Conservation (phyloP, 2,797 vertebrate genomes). For the Rhadinocentrus ornatus region DNA sequence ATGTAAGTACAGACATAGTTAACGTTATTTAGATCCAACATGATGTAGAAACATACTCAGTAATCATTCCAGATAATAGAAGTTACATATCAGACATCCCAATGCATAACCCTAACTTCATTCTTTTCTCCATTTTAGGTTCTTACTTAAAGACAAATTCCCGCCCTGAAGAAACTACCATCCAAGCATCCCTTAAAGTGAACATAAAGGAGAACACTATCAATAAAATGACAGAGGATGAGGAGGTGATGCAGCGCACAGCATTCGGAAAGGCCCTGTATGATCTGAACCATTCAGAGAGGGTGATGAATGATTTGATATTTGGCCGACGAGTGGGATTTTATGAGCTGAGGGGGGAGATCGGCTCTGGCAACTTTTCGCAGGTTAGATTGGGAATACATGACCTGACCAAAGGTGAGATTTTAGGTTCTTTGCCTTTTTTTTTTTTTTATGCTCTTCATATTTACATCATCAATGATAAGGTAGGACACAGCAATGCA, state of each 20-base stretch:
- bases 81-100: background rate
- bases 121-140: slow-evolving; percentile 46
- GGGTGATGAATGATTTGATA: slow-evolving; percentile 69
- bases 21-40: background rate
- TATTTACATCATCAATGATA: slow-evolving; percentile 9
- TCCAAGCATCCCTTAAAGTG: slow-evolving; percentile 10
- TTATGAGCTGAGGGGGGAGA: slow-evolving; percentile 80
- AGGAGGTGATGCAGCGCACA: slow-evolving; percentile 35
- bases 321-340: slow-evolving; percentile 77
- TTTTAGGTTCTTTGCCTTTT: slow-evolving; percentile 7
- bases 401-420: slow-evolving; percentile 83
- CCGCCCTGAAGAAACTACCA: slow-evolving; percentile 26
- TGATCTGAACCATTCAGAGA: slow-evolving; percentile 74
- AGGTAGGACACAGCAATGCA: background rate
- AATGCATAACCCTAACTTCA: background rate
- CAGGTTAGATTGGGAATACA: slow-evolving; percentile 82
- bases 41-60: background rate
- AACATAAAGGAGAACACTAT: slow-evolving; percentile 25
- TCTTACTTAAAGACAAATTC: slow-evolving; percentile 36
- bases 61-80: background rate
- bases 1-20: slow-evolving; percentile 66
- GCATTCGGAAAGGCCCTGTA: slow-evolving; percentile 69
- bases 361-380: slow-evolving; percentile 83
- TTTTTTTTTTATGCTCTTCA: background rate
- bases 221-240: slow-evolving; percentile 23